These are phyloP conservation scores for Apostichopus japonicus DNA, from an alignment of 35 echinoderm and acorn worm genomes.

Conservation along the genomic window DNA sequence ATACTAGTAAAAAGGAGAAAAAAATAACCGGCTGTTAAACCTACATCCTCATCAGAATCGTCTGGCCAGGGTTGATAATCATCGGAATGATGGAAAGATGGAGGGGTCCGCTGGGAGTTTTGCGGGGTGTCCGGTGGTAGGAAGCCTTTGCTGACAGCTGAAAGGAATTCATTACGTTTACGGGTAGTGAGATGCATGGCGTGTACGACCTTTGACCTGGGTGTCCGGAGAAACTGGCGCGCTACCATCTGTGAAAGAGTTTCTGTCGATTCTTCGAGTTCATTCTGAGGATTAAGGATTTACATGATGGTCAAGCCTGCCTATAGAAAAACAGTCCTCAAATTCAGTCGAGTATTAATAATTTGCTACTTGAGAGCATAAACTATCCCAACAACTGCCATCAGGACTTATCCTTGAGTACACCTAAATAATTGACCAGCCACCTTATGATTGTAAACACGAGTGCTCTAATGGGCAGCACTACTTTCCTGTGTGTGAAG, in stretches of 20 bases:
- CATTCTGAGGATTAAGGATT: constrained; percentile 61
- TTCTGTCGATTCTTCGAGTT: constrained; percentile 88
- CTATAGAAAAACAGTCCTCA: too few relatives aligned
- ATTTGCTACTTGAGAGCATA: too few relatives aligned
- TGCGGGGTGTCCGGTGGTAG: constrained; percentile 88
- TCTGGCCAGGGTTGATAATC: constrained; percentile 61
- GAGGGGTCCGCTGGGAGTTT: constrained; percentile 25
- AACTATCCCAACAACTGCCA: too few relatives aligned
- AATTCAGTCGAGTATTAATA: too few relatives aligned
- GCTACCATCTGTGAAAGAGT: constrained; percentile 97
- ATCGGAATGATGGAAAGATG: constrained; percentile 58
- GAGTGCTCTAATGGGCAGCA: too few relatives aligned
- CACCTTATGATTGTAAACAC: too few relatives aligned
- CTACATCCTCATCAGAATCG: constrained; percentile 90
- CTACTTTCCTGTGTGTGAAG: too few relatives aligned
- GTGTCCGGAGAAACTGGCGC: constrained; percentile 88
- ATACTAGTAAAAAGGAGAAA: too few relatives aligned
- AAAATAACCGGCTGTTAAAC: neutral
- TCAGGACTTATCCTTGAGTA: too few relatives aligned
- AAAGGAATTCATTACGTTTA: constrained; percentile 94
- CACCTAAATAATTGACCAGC: too few relatives aligned
- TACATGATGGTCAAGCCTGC: too few relatives aligned
- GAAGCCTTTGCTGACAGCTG: constrained; percentile 94
- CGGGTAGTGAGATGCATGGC: constrained; percentile 79
- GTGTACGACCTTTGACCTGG: constrained; percentile 87